Evolutionary conservation across 2,888 invertebrate genomes (phyloP).

Genomic region (Dasysyrphus tricinctus): DNA sequence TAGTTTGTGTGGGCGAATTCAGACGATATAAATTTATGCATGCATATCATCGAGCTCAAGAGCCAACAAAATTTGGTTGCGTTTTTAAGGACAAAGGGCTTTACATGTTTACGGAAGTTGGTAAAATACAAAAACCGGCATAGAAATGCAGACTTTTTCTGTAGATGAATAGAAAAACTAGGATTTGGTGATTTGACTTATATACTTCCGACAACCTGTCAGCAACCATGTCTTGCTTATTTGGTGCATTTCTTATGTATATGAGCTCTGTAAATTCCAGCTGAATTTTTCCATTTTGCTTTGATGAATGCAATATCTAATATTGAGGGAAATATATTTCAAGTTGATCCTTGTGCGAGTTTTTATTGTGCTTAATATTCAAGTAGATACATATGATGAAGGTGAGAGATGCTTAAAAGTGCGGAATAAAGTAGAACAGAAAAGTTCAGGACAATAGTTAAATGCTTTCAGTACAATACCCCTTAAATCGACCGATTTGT

Average conservation of each 20-base stretch:
- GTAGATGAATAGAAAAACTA: not conserved
- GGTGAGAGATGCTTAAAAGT: too few species aligned
- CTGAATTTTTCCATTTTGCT: not conserved
- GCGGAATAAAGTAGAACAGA: too few species aligned
- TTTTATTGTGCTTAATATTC: too few species aligned
- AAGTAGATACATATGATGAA: too few species aligned
- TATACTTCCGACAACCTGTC: slow-evolving; percentile 5
- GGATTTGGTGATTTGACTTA: not conserved
- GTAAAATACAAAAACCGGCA: slow-evolving; percentile 25
- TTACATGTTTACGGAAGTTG: slow-evolving; percentile 40
- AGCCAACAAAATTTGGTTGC: slow-evolving; percentile 42
- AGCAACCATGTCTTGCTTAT: not conserved
- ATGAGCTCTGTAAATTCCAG: not conserved
- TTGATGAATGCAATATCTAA: not conserved
- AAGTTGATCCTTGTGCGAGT: too few species aligned
- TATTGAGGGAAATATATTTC: too few species aligned
- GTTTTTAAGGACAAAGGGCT: slow-evolving; percentile 54
- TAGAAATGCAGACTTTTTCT: not conserved
- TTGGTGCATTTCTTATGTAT: not conserved
- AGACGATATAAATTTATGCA: slow-evolving; percentile 49
- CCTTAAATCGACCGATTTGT: too few species aligned
- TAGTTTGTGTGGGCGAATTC: slow-evolving; percentile 34
- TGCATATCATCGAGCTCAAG: slow-evolving; percentile 41
- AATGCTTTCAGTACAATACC: too few species aligned
- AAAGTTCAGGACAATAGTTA: too few species aligned